Conservation (phyloP, 2,797 vertebrate genomes). For the Steatocranus sp. region DNA sequence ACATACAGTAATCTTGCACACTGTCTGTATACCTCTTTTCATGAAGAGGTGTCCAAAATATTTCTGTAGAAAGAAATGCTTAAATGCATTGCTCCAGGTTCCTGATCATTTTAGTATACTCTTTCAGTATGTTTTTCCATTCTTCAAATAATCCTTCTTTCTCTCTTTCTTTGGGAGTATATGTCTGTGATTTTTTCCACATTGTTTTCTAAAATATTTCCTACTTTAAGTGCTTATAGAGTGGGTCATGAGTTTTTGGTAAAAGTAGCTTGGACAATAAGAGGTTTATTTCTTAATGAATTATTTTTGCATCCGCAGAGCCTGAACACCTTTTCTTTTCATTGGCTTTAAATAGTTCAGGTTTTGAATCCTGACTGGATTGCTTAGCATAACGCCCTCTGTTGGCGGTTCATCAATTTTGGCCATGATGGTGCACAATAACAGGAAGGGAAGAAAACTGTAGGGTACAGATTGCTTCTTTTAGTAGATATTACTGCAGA, state of each 20-base stretch:
- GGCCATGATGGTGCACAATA: background rate
- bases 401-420: constrained; percentile 24
- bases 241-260: background rate
- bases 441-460: background rate
- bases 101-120: background rate
- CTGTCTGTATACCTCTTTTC: background rate
- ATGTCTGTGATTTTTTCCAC: background rate
- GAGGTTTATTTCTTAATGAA: constrained; percentile 16
- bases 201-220: background rate
- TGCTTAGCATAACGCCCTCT: constrained; percentile 38
- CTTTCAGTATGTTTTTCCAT: background rate
- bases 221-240: background rate
- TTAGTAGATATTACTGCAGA: background rate
- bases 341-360: background rate
- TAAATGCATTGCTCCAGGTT: background rate
- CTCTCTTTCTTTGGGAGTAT: no score
- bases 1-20: background rate
- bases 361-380: background rate
- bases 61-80: background rate
- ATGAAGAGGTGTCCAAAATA: background rate
- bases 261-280: constrained; percentile 13
- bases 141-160: background rate
- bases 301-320: constrained; percentile 3
- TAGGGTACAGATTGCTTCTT: background rate
- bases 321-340: background rate